These are phyloP conservation scores for Ichneumon xanthorius DNA, from an alignment of 2,888 invertebrate species.

Conservation along the genomic window DNA sequence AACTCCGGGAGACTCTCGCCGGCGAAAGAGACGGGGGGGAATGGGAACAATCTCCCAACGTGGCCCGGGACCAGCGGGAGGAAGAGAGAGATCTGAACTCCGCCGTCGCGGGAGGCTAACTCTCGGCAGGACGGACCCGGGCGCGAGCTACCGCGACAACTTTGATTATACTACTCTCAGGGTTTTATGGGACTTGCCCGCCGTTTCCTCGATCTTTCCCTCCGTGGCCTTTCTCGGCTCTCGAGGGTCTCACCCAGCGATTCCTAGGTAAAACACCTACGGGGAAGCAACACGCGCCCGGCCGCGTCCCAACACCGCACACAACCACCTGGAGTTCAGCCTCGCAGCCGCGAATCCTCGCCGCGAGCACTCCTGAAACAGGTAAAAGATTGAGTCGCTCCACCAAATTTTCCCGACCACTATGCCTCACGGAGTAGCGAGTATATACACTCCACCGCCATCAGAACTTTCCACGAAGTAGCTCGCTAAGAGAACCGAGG, in stretches of 20 bases:
- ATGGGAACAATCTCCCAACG: constrained; percentile 30
- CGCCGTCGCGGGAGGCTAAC: constrained; percentile 82
- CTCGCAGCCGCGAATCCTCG: constrained; percentile 1
- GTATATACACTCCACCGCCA: not conserved
- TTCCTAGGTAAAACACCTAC: constrained; percentile 19
- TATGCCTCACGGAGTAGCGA: not conserved
- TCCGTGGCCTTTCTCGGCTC: constrained; percentile 27
- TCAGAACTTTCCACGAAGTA: constrained; percentile 19
- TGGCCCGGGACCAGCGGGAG: constrained; percentile 16
- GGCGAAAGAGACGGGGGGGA: constrained; percentile 35
- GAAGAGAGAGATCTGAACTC: constrained; percentile 53
- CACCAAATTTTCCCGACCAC: constrained; percentile 21
- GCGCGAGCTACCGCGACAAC: constrained; percentile 76
- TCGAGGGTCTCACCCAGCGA: not conserved
- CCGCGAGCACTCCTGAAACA: constrained; percentile 22
- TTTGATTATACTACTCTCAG: constrained; percentile 79
- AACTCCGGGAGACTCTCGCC: constrained; percentile 56
- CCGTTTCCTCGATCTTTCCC: constrained; percentile 63
- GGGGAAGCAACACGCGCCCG: not conserved
- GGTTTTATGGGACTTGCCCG: constrained; percentile 74
- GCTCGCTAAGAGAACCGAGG: constrained; percentile 4
- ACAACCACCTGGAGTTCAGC: constrained; percentile 12
- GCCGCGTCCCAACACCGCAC: not conserved
- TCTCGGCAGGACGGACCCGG: constrained; percentile 74
- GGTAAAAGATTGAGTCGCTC: constrained; percentile 41